Evolutionary conservation across 2,797 vertebrate species (phyloP).

Genomic region (Sparus aurata): DNA sequence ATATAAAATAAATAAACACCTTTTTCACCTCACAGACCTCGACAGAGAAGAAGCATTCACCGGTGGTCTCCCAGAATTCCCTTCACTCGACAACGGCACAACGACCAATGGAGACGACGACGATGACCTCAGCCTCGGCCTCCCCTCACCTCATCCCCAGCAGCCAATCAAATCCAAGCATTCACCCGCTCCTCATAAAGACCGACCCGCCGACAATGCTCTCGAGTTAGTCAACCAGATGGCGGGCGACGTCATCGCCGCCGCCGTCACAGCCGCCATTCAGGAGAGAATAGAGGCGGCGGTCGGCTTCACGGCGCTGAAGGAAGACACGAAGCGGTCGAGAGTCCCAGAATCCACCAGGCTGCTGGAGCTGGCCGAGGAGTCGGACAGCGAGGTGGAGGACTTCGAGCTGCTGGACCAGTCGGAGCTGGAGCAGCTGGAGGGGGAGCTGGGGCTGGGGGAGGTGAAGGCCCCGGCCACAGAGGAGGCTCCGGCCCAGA

Average conservation of each 20-base stretch:
- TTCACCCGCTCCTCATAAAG: slow-evolving; percentile 69
- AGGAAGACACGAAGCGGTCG: neutral
- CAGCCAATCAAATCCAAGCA: slow-evolving; percentile 56
- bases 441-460: slow-evolving; percentile 90
- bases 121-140: slow-evolving; percentile 89
- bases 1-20: no score
- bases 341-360: slow-evolving; percentile 59
- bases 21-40: slow-evolving; percentile 85
- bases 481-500: slow-evolving; percentile 71
- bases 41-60: slow-evolving; percentile 93
- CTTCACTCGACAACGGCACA: slow-evolving; percentile 91
- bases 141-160: slow-evolving; percentile 65
- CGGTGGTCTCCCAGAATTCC: slow-evolving; percentile 91
- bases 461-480: slow-evolving; percentile 62
- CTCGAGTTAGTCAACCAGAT: slow-evolving; percentile 89
- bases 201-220: slow-evolving; percentile 69
- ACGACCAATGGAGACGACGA: slow-evolving; percentile 92
- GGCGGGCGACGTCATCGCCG: slow-evolving; percentile 89
- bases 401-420: slow-evolving; percentile 99
- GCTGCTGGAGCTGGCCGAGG: slow-evolving; percentile 86
- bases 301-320: slow-evolving; percentile 9
- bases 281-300: slow-evolving; percentile 90
- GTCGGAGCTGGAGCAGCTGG: slow-evolving; percentile 97
- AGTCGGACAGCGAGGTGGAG: slow-evolving; percentile 95
- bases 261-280: slow-evolving; percentile 91